These are phyloP conservation scores for Propithecus perrieri DNA, from an alignment of 2,797 vertebrate species.

Conservation along the genomic window DNA sequence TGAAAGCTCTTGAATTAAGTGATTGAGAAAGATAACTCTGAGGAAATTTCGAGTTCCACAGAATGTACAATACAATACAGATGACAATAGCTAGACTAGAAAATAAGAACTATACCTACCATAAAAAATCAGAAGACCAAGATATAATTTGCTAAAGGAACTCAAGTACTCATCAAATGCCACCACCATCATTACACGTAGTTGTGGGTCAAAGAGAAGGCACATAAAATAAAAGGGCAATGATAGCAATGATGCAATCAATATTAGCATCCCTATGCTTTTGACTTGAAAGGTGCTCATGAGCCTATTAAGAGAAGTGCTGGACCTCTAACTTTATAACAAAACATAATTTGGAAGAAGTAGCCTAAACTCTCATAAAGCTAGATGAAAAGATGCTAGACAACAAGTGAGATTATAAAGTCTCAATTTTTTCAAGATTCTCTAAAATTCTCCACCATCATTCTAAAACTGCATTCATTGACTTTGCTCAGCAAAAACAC, in stretches of 20 bases:
- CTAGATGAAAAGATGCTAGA: not conserved
- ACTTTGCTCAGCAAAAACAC: not conserved
- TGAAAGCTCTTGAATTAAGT: not conserved
- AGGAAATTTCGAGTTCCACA: not conserved
- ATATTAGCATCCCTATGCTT: not conserved
- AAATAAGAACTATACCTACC: not conserved
- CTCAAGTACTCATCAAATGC: not conserved
- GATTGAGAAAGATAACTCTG: not conserved
- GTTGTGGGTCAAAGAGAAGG: not conserved
- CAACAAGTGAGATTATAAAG: not conserved
- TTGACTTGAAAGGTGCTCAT: not conserved
- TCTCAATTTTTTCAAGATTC: not conserved
- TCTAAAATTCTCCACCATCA: not conserved
- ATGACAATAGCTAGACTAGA: not conserved
- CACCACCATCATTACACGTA: not conserved
- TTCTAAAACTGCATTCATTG: not conserved
- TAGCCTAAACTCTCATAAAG: not conserved
- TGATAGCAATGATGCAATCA: not conserved
- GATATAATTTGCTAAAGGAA: not conserved
- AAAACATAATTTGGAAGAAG: not conserved
- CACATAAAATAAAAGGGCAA: not conserved
- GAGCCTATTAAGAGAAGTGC: not conserved
- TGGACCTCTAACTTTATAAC: not conserved
- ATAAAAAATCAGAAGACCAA: not conserved
- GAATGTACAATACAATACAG: not conserved